phyloP scores from a whole-genome alignment of 2,797 vertebrate species.

The Trachurus trachurus region DNA sequence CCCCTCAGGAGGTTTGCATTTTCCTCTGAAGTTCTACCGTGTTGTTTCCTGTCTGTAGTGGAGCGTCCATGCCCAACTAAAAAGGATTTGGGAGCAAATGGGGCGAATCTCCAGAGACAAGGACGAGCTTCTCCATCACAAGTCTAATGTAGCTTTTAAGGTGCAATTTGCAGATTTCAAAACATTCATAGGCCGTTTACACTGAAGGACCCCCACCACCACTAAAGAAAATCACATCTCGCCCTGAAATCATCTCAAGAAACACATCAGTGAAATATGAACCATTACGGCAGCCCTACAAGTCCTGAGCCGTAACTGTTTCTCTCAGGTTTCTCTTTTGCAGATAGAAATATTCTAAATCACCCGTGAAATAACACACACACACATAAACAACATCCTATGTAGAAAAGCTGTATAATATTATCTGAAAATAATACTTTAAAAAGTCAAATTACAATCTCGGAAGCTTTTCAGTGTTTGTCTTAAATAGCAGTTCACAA shows the following conservation, averaged over 20 bases:
- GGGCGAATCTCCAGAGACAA: constrained; percentile 29
- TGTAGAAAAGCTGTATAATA: constrained; percentile 1
- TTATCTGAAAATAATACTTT: constrained; percentile 1
- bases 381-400: neutral
- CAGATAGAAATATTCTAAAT: neutral
- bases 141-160: constrained; percentile 12
- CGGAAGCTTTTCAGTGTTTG: neutral
- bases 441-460: no score
- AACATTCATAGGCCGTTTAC: constrained; percentile 5
- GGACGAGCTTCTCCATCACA: neutral
- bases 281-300: neutral
- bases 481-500: neutral
- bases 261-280: neutral
- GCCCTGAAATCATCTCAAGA: neutral
- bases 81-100: constrained; percentile 44
- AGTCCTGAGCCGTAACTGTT: no score
- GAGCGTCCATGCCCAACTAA: constrained; percentile 41
- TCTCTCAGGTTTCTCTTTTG: neutral
- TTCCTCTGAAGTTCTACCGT: constrained; percentile 31
- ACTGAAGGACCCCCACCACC: neutral
- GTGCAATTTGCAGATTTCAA: constrained; percentile 18
- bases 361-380: neutral
- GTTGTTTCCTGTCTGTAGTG: constrained; percentile 34
- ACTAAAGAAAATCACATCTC: neutral
- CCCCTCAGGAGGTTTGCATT: constrained; percentile 3